Evolutionary conservation across 2,888 invertebrate species (phyloP), one percentile per base, ranked within the genome.

Genomic region (Hypercompe scribonia): DNA sequence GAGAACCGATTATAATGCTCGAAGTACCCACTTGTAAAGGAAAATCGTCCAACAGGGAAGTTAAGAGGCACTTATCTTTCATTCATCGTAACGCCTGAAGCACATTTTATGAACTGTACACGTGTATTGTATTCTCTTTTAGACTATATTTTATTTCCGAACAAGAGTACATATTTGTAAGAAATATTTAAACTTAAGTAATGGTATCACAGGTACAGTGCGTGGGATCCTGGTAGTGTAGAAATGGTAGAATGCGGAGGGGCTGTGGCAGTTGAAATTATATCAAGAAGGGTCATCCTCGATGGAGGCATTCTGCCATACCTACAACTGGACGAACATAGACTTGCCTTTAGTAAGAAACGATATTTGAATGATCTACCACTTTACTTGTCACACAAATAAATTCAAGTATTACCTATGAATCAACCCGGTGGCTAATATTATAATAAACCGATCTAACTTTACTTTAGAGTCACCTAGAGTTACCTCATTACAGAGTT

Each of bases 191-290:
- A 42, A 21, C 1, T 31, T 66, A 2, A 31, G 11, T 1, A 66
- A 8, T 68, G 11, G 10, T 61, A 31, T n/a, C 46, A 28, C 61
- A 96, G 96, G 96, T 96, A 96, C 77, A 95, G 93, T 61, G 95
- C 93, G 0, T 95, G 95, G 94, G 96, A 96, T 77, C 82, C 92
- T 0, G 90, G 91, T 61, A 90, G 91, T 67, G 94, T 94, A 58
- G 96, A 96, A 77, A 93, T 95, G 92, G 86, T 90, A 8, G 96
- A 96, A 78, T 94, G 94, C 66, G 94, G 94, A 34, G 94, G 95
- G 2, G 95, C 94, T 0, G 81, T 86, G 10, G 95, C 92, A 0
- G 92, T 90, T 15, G 92, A 91, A 66, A 93, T 93, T 74, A 77
- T 82, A 21, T 89, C 90, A 2, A 86, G 91, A n/a, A 86, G 88